Evolutionary conservation across 2,888 invertebrate species (phyloP), one percentile per base, ranked within the genome.

Genomic region (Andricus curvator): DNA sequence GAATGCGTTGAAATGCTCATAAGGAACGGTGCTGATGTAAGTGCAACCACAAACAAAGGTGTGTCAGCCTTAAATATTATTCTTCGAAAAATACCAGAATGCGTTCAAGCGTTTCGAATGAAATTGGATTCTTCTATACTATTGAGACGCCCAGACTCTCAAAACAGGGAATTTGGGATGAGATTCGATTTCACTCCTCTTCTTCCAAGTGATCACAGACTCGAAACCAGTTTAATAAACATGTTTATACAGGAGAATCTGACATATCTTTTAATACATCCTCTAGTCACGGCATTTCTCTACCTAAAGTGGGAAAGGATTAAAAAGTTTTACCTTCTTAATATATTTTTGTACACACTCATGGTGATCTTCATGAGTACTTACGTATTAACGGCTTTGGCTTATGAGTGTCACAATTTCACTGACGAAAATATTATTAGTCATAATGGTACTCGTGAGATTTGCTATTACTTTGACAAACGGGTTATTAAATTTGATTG

Each of bases 241-340:
- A 93, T 92, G 6, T 93, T 94, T 79, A 91, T 93, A 0, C 92
- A 92, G 60, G 93, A 93, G 78, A 93, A 93, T 4, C 92, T 93
- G 29, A 93, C 93, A 74, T 93, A 93, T 67, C 83, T 93, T 4
- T 87, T 94, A 13, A 92, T 93, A 2, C 94, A 94, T 86, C 94
- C 94, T 0, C 86, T 94, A 4, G 93, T 93, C 6, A 93, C 93
- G 89, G 93, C 93, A 0, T 94, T 94, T 65, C 88, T 94, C 1
- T 92, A 93, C 76, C 87, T 94, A 1, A 94, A 94, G 81, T 94
- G 94, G 94, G 91, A 93, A 81, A 93, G 93, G 76, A 93, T 94
- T 22, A 87, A 93, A 1, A 93, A 93, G 74, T 93, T 93, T 83
- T 93, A 93, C 84, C 80, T 93, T 0, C 85, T 89, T 66, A 88